Evolutionary conservation across 2,113 vertebrate genomes (phyloP), one percentile per base, ranked within the genome.

Genomic region (Syngnathoides biaculeatus): DNA sequence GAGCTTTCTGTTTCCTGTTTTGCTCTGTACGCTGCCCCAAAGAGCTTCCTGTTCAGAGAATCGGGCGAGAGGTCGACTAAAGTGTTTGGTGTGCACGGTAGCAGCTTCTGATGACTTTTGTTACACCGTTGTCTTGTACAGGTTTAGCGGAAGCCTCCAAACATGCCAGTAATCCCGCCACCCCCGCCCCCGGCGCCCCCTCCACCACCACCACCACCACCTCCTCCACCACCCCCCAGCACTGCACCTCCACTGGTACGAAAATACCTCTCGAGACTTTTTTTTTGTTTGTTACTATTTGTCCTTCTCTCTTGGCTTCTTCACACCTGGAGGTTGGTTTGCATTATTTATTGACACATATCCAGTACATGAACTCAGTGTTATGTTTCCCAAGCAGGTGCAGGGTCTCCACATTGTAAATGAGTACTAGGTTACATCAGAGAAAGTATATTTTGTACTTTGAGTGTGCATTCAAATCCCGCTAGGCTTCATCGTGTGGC

Each of bases 1-100:
- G 74, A 5, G 45, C 68, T 83, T 20, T 45, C 81, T 82, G 84
- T 68, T 86, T 90, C 89, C 85, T 91, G 86, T 89, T 89, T 85
- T 84, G 72, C 17, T 42, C 66, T 17, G 52, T 39, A n/a, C 4
- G 30, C 27, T 73, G 69, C 58, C 72, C 72, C 74, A 80, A 78
- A 82, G 66, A 71, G 4, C 71, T 85, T 90, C 83, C 85, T 87
- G 65, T 82, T 63, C 68, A 65, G 71, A 39, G 61, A 73, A 59
- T 55, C 47, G 56, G 64, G 57, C 22, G 35, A 52, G 75, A 79
- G 80, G 81, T 86, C 79, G 35, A 7, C 5, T 0, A 30, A 17
- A 24, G 40, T 43, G 39, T 61, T 61, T 40, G 2, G 15, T 22
- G 50, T 43, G 50, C 22, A 78, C 72, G 74, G 79, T 68, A 56